phyloP scores from a whole-genome alignment of 2,888 invertebrate genomes.

The Pachymerium ferrugineum region DNA sequence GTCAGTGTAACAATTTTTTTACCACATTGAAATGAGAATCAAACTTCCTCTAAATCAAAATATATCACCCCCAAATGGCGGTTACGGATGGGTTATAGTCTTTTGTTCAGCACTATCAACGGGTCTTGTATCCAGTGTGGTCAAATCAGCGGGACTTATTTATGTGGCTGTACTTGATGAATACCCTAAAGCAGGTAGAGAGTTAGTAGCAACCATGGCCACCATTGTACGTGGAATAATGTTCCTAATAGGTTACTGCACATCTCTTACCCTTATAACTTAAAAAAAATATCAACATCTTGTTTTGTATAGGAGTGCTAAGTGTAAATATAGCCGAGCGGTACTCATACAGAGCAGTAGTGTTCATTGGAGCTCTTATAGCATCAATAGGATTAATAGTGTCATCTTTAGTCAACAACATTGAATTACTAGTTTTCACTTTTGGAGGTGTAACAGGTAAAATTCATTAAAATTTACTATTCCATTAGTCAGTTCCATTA shows the following conservation, averaged over 20 bases:
- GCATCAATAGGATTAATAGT: not conserved
- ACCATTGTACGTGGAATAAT: not conserved
- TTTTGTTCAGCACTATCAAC: not conserved
- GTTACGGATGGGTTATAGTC: not conserved
- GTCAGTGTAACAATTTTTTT: too few species aligned
- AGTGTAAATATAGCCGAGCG: not conserved
- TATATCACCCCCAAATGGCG: conserved; percentile 9
- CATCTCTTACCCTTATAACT: not conserved
- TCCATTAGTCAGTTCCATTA: not conserved
- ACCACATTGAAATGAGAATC: too few species aligned
- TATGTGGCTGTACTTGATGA: not conserved
- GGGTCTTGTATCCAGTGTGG: not conserved
- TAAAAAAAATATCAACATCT: too few species aligned
- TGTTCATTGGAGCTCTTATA: not conserved
- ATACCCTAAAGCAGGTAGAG: not conserved
- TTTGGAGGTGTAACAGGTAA: not conserved
- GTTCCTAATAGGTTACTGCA: not conserved
- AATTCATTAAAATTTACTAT: not conserved
- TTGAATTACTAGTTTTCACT: not conserved
- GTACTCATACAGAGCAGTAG: not conserved
- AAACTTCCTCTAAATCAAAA: too few species aligned
- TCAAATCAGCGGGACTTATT: not conserved
- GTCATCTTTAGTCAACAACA: not conserved
- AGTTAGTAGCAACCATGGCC: not conserved
- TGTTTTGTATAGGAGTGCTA: not conserved